These are phyloP conservation scores for Rhogogaster chlorosoma DNA, from an alignment of 2,888 invertebrate species.

Conservation along the genomic window DNA sequence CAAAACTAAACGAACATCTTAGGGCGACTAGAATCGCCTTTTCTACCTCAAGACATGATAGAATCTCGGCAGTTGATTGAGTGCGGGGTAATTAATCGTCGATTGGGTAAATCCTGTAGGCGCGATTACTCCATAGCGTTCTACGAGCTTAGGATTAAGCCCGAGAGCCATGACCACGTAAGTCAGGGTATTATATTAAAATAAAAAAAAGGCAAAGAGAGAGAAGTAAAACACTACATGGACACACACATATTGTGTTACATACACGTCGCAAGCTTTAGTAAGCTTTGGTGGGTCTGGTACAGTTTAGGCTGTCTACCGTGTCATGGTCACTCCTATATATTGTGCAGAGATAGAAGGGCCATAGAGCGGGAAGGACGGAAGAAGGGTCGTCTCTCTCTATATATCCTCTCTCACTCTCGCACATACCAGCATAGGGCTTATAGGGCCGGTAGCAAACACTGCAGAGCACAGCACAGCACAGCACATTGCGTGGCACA, in stretches of 20 bases:
- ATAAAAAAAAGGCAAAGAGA: slow-evolving; percentile 37
- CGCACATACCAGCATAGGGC: background rate
- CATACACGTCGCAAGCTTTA: slow-evolving; percentile 70
- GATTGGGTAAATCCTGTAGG: slow-evolving; percentile 68
- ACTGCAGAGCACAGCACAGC: slow-evolving; percentile 12
- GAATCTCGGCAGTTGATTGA: slow-evolving; percentile 54
- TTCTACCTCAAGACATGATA: slow-evolving; percentile 38
- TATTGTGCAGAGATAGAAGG: slow-evolving; percentile 39
- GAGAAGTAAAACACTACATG: background rate
- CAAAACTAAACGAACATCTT: background rate
- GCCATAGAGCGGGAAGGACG: background rate
- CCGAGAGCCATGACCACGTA: slow-evolving; percentile 64
- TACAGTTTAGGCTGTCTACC: slow-evolving; percentile 41
- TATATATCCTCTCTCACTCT: slow-evolving; percentile 25
- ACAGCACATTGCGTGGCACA: slow-evolving; percentile 48
- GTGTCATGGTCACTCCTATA: slow-evolving; percentile 69
- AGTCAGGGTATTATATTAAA: slow-evolving; percentile 45
- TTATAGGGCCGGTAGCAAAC: slow-evolving; percentile 41
- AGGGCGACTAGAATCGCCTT: background rate
- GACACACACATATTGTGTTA: slow-evolving; percentile 56
- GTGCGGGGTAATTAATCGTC: slow-evolving; percentile 68
- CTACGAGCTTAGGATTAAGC: slow-evolving; percentile 57
- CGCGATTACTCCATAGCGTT: slow-evolving; percentile 65
- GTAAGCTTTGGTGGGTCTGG: slow-evolving; percentile 65
- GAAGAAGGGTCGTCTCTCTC: background rate